phyloP scores from a whole-genome alignment of 2,113 vertebrate species.

The Oryzias curvinotus region DNA sequence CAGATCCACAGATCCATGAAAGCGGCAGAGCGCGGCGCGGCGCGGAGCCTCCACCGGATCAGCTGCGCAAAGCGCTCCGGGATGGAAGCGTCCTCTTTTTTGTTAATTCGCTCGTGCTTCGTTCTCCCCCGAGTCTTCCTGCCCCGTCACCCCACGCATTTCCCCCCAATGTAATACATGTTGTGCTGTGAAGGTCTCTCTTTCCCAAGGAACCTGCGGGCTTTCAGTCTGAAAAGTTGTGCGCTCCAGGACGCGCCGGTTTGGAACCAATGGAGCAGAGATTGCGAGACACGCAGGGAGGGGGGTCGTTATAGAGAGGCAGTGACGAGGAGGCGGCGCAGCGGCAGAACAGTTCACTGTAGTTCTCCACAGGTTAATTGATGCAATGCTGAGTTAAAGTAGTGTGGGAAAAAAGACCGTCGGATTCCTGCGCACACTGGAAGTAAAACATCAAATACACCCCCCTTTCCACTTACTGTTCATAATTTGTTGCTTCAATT shows the following conservation, averaged over 20 bases:
- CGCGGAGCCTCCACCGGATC: constrained; percentile 3
- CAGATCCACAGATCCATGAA: constrained; percentile 20
- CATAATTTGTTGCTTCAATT: no score
- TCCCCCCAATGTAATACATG: no score
- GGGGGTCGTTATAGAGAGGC: constrained; percentile 13
- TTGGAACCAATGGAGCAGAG: constrained; percentile 19
- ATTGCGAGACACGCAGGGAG: constrained; percentile 3
- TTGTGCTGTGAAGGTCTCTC: constrained; percentile 2
- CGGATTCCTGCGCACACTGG: no score
- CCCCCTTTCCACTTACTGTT: no score
- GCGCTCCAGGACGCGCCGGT: constrained; percentile 48
- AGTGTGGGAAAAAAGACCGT: neutral
- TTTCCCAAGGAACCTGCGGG: neutral
- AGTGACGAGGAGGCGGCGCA: constrained; percentile 11
- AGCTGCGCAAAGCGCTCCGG: no score
- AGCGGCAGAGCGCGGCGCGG: neutral
- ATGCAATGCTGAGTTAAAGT: neutral
- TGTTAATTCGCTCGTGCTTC: no score
- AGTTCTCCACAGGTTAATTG: constrained; percentile 41
- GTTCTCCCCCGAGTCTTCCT: no score
- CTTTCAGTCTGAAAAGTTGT: neutral
- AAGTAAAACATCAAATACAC: no score
- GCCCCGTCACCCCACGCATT: no score
- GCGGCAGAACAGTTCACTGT: constrained; percentile 1
- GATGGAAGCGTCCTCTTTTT: no score